Evolutionary conservation across 1,140 invertebrate genomes (phyloP), one percentile per base, ranked within the genome.

Genomic region (Sweltsa coloradensis): DNA sequence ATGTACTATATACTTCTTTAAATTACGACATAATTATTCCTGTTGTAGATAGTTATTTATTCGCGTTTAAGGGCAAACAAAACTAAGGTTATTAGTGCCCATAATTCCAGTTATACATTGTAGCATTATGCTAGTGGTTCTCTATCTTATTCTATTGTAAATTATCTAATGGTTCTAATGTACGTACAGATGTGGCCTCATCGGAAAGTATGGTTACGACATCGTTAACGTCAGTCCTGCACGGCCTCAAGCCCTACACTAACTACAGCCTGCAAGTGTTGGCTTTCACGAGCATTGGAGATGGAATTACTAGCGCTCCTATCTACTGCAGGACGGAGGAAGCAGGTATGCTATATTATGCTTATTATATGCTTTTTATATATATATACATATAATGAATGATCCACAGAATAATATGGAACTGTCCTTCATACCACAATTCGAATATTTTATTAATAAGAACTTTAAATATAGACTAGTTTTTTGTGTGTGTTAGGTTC

Each of bases 211-310:
- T 76, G 57, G 72, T 73, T n/a, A 73, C 73, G 2, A 67, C 69
- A 5, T 67, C 70, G 5, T 55, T 62, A 13, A 60, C 62, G 62
- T 69, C 54, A 54, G 69, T 51, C 18, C 63, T 83, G 4, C 76
- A 80, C 56, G 72, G 75, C 0, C 60, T 83, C 21, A 69, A 72
- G 51, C 80, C 80, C 18, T 81, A 74, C 55, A 78, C 79, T 21
- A 82, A 82, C 58, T 89, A 89, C 63, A 85, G 81, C 39, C 71
- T 89, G n/a, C 79, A 85, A 66, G 78, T 88, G 24, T 63, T 85
- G 47, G 83, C 84, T 1, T 85, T 75, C 60, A 89, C 85, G 14
- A 68, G 76, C 25, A 82, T 81, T 6, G 85, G 85, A 0, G 83
- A 86, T 51, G 85, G 85, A 45, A 76, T 80, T 39, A 60, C 70